Base-by-base conservation (phyloP, 1,140 invertebrate species). In the Penaeus japonicus region DNA sequence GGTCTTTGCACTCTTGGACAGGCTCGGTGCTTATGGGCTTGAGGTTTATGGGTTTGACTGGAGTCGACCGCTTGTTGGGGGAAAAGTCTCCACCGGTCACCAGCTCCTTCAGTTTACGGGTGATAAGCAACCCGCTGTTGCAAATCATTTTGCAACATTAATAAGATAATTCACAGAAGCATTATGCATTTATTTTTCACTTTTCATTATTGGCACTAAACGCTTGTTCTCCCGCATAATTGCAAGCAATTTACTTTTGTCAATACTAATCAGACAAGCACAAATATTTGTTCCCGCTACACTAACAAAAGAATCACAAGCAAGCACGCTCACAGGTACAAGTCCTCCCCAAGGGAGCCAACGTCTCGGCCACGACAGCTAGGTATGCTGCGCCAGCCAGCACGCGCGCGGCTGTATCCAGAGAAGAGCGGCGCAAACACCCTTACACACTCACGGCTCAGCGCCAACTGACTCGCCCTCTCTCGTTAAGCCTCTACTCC, bases 91-190 rank as follows among this genome's bases (percentile, higher is more conserved):
- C 89, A 30, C 89, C 89, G 5, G 82, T 87, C 53, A 90, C 73
- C 24, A 90, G 84, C 77, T 90, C 90, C 81, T 90, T 90, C 65
- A 90, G 73, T 30, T 90, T 90, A n/a, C 90, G 84, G 24, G 90
- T 90, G 39, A 90, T 89, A 10, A 90, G 77, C 53, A 90, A 87
- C 20, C 90, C 90, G 70, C 90, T 90, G 88, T 90, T 90, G 84
- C 90, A 90, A 53, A 90, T 90, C 90, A 90, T 90, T 81, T 86
- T 89, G 86, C 70, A 82, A 54, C 65, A 77, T 47, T 47, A 47
- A 47, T 47, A 1, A 47, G 12, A 47, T 47, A 7, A 47, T 12
- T 47, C 10, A 47, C 47, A 47, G 47, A 47, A 47, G 15, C 47
- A 47, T 47, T 47, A 47, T 47, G 5, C 47, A 47, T 47, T 47